phyloP scores from a whole-genome alignment of 2,797 vertebrate genomes.

The Fistularia commersonii region DNA sequence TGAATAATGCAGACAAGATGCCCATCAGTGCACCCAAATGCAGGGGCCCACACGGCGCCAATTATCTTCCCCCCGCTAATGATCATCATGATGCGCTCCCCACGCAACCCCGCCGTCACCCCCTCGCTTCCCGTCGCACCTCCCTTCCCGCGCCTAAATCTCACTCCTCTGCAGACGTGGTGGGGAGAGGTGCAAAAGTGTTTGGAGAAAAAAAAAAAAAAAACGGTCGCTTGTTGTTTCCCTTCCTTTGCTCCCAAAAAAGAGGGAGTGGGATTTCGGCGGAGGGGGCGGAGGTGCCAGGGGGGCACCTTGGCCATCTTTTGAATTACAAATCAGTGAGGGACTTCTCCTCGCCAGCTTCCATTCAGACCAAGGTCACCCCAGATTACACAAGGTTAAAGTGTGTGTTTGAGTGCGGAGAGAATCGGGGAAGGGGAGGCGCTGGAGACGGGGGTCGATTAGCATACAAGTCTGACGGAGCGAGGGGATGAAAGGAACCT shows the following conservation, averaged over 20 bases:
- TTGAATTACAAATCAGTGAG: slow-evolving; percentile 93
- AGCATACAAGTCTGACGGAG: slow-evolving; percentile 86
- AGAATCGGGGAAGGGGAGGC: slow-evolving; percentile 26
- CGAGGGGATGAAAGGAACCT: slow-evolving; percentile 80
- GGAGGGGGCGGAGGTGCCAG: background rate
- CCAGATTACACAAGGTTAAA: slow-evolving; percentile 92
- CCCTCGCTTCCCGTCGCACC: background rate
- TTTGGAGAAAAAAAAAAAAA: slow-evolving; percentile 14
- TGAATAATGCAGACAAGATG: slow-evolving; percentile 80
- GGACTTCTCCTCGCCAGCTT: slow-evolving; percentile 69
- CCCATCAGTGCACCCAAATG: slow-evolving; percentile 70
- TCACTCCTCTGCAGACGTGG: slow-evolving; percentile 48
- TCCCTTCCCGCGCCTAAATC: slow-evolving; percentile 30
- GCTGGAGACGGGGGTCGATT: slow-evolving; percentile 83
- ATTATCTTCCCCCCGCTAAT: slow-evolving; percentile 74
- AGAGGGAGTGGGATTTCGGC: slow-evolving; percentile 11
- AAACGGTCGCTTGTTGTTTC: slow-evolving; percentile 13
- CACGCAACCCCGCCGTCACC: slow-evolving; percentile 1
- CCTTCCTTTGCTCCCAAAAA: slow-evolving; percentile 43
- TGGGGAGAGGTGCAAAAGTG: slow-evolving; percentile 9
- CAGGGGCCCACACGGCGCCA: slow-evolving; percentile 60
- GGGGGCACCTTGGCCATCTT: slow-evolving; percentile 66
- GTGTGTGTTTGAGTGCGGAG: slow-evolving; percentile 40
- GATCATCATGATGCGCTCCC: slow-evolving; percentile 58
- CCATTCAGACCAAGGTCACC: slow-evolving; percentile 85